Evolutionary conservation across 2,113 vertebrate genomes (phyloP), one percentile per base, ranked within the genome.

Genomic region (Pterocles orientalis): DNA sequence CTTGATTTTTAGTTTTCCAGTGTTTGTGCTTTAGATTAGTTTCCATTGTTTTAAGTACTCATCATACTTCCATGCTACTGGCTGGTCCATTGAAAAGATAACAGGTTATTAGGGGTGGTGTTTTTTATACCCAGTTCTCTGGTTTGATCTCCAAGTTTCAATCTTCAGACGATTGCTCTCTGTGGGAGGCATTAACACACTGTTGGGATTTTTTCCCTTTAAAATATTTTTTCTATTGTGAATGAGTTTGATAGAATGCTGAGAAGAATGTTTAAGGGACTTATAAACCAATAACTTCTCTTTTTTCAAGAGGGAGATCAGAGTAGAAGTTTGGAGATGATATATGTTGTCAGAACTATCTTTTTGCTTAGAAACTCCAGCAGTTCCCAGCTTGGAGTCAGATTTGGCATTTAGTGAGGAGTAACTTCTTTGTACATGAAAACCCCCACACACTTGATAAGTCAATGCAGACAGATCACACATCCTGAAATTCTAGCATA

Each of bases 391-490:
- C 33, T 88, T 81, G 60, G 60, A 94, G 43, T 65, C 3, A 16
- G 25, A 81, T 86, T 88, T 93, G 71, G 53, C 77, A 64, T 92
- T 95, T 90, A 81, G 56, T 43, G 33, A 84, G 62, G 39, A 88
- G 64, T 39, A 88, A 83, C 29, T 93, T 83, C 90, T 90, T 90
- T 96, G 66, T 79, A 53, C n/a, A 68, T 78, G 65, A 96, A 96
- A 91, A 88, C 80, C 65, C 82, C 1, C 73, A 68, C 79, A 90
- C 21, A n/a, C 34, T 78, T 90, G 76, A 73, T 86, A 95, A 96
- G 82, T 94, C 91, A 80, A 76, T 95, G 71, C 39, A 94, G 90
- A 51, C 61, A 83, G 72, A 50, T 92, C 93, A 90, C 71, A 90
- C 18, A 2, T 83, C 62, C 92, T 81, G 39, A 96, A 96, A 88